These are phyloP conservation scores for Balanococcus diminutus DNA, from an alignment of 2,888 invertebrate species.

Conservation along the genomic window DNA sequence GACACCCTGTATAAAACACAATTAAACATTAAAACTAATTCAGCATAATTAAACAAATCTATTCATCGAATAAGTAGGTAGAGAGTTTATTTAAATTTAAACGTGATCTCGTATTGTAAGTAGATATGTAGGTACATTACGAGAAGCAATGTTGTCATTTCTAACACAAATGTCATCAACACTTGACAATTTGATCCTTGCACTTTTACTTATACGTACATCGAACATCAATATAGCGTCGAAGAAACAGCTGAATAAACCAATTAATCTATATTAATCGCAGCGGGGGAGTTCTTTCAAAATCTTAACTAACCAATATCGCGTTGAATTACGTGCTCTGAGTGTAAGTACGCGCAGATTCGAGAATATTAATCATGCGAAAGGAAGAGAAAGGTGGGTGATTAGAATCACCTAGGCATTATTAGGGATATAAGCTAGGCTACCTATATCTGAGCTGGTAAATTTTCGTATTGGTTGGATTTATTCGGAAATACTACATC, in stretches of 20 bases:
- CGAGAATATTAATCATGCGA: background rate
- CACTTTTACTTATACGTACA: background rate
- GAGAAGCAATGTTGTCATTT: background rate
- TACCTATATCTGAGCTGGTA: background rate
- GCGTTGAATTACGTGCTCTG: background rate
- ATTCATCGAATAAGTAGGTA: background rate
- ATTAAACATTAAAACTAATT: background rate
- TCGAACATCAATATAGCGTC: background rate
- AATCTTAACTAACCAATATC: background rate
- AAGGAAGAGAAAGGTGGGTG: background rate
- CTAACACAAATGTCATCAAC: background rate
- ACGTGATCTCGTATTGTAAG: background rate
- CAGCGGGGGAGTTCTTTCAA: constrained; percentile 13
- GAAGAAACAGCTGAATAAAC: background rate
- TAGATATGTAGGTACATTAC: background rate
- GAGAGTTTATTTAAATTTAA: background rate
- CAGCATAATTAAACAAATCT: background rate
- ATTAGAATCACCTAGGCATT: background rate
- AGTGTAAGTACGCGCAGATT: background rate
- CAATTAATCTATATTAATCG: constrained; percentile 8
- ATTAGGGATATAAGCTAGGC: background rate
- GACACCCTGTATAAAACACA: too few relatives aligned
- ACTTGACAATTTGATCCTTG: constrained; percentile 27
- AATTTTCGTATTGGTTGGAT: background rate
- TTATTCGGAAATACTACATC: background rate